Evolutionary conservation across 2,797 vertebrate genomes (phyloP), one percentile per base, ranked within the genome.

Genomic region (Chaetodon trifasciatus): DNA sequence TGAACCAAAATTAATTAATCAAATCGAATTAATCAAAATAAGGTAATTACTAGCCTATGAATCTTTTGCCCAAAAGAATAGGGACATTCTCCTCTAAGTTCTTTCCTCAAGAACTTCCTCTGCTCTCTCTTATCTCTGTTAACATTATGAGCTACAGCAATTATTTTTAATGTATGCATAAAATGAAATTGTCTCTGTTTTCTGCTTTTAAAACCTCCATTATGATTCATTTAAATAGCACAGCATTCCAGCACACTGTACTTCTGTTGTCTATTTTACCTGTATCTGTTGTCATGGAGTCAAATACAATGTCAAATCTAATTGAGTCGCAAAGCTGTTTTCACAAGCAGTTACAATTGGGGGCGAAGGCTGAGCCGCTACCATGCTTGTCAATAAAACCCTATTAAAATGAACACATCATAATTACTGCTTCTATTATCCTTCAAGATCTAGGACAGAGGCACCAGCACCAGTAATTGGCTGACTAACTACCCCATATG

Each of bases 321-420:
- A 95, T 94, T 88, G 86, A 91, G 85, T 89, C 86, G 78, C 83
- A 82, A 86, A 91, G 84, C 87, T 86, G 84, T 88, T 94, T 93
- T 92, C 90, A 88, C 78, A 88, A 89, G 89, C 93, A 90, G 79
- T 89, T 85, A 84, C 86, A 83, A 85, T 76, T 65, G 83, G 85
- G 87, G 83, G 76, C 46, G 76, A 83, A 86, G 76, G 78, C 87
- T 87, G 88, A 83, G 84, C 84, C 6, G 66, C 86, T 81, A 83
- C 78, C 74, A 78, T 88, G 88, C 89, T 91, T 91, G 93, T 95
- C 94, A 95, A 94, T 96, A 95, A 96, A 94, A 92, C 73, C 86
- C 85, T 79, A 92, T 94, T 93, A 93, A 92, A 92, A 93, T 91
- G 82, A 95, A 90, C 90, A 94, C 93, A 94, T 92, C 90, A 93